Conservation (phyloP, 1,140 invertebrate genomes). For the Heliconius hewitsoni region DNA sequence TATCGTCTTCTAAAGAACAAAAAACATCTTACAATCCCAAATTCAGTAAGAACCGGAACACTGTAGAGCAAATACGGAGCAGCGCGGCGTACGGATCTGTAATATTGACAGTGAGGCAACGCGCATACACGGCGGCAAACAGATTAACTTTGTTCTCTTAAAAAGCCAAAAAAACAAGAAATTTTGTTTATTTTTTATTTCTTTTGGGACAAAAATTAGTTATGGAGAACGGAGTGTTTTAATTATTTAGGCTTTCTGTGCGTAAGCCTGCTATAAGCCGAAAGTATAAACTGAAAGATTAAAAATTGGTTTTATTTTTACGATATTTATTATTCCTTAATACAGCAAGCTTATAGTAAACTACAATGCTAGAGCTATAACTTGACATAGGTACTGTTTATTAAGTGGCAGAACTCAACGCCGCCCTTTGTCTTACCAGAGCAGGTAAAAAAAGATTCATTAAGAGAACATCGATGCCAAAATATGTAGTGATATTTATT, state of each 20-base stretch:
- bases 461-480: no score
- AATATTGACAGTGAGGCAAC: constrained; percentile 58
- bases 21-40: constrained; percentile 44
- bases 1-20: neutral
- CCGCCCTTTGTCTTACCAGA: no score
- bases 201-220: no score
- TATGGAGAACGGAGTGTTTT: neutral
- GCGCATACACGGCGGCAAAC: constrained; percentile 55
- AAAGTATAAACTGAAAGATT: no score
- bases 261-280: neutral
- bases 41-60: constrained; percentile 50
- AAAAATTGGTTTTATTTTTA: no score
- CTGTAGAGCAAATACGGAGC: constrained; percentile 41
- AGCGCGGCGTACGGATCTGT: constrained; percentile 41
- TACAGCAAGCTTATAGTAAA: no score
- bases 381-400: no score
- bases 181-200: neutral
- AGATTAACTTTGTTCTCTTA: constrained; percentile 49
- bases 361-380: no score
- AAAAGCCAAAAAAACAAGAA: constrained; percentile 3
- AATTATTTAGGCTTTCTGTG: neutral
- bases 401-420: no score
- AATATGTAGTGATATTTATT: no score
- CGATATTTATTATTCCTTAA: no score
- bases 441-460: no score